Evolutionary conservation across 2,797 vertebrate genomes (phyloP).

Genomic region (Neostethus bicornis): DNA sequence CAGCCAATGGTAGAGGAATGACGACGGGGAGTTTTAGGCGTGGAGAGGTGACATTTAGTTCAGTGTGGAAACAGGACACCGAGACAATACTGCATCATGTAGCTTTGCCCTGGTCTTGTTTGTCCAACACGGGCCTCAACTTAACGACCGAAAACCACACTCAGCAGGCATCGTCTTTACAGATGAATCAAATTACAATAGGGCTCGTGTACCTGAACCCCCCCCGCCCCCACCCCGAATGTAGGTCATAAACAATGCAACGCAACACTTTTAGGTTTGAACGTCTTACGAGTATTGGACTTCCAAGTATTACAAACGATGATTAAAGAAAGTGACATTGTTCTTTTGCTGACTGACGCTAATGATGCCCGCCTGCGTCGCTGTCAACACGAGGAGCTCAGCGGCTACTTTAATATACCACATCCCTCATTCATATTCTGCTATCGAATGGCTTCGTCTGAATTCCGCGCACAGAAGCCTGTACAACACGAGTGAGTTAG

Average conservation of each 20-base stretch:
- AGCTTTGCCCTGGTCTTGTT: constrained; percentile 24
- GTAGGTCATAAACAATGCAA: constrained; percentile 20
- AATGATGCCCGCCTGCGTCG: constrained; percentile 66
- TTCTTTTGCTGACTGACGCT: constrained; percentile 37
- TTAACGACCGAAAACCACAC: constrained; percentile 31
- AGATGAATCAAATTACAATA: constrained; percentile 21
- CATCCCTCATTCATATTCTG: constrained; percentile 75
- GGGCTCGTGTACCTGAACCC: constrained; percentile 4
- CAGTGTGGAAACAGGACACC: constrained; percentile 58
- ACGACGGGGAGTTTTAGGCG: constrained; percentile 20
- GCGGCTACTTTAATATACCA: constrained; percentile 53
- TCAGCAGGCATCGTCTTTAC: constrained; percentile 20
- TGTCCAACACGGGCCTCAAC: constrained; percentile 8
- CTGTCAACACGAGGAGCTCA: constrained; percentile 52
- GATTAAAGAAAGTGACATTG: constrained; percentile 47
- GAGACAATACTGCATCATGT: constrained; percentile 36
- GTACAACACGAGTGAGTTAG: constrained; percentile 78
- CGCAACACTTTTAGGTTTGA: not conserved
- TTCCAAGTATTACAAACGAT: constrained; percentile 24
- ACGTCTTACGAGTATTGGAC: constrained; percentile 23
- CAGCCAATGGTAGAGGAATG: constrained; percentile 33
- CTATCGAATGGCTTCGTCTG: constrained; percentile 63
- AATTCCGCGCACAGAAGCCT: constrained; percentile 74
- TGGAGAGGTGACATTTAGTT: constrained; percentile 42
- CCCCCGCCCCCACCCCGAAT: constrained; percentile 17